Conservation (phyloP, 23 tunicate species). For the Halocynthia aurantium region DNA sequence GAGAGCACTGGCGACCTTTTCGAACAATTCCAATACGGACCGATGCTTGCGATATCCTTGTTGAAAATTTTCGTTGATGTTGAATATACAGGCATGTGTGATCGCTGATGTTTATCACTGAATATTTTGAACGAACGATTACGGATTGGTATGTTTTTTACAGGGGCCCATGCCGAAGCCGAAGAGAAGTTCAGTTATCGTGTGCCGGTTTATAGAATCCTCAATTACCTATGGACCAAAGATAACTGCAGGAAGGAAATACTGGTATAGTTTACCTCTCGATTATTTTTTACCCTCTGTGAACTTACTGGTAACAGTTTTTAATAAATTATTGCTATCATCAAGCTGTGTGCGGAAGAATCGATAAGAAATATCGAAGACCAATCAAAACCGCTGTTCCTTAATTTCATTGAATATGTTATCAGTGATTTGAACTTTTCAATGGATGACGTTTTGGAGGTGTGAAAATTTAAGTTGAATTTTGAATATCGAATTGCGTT, state of each 20-base stretch:
- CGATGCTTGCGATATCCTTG: slow-evolving; percentile 17
- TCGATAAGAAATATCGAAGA: too few species aligned
- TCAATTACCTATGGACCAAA: slow-evolving; percentile 63
- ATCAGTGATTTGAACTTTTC: slow-evolving; percentile 44
- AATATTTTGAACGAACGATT: too few species aligned
- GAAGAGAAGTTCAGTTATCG: slow-evolving; percentile 66
- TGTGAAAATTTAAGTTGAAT: not conserved
- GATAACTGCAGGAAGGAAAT: slow-evolving; percentile 22
- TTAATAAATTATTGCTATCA: too few species aligned
- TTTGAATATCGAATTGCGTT: too few species aligned
- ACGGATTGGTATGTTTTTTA: not conserved
- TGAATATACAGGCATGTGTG: slow-evolving; percentile 17
- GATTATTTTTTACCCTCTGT: too few species aligned
- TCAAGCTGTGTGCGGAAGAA: too few species aligned
- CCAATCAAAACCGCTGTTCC: too few species aligned
- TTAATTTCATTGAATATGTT: slow-evolving; percentile 29
- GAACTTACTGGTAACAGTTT: too few species aligned
- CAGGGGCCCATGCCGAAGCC: slow-evolving; percentile 47
- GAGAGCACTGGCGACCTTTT: not conserved
- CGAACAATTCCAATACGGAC: slow-evolving; percentile 16
- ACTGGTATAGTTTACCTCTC: not conserved
- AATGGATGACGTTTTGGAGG: slow-evolving; percentile 46
- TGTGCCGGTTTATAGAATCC: slow-evolving; percentile 61
- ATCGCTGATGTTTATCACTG: too few species aligned
- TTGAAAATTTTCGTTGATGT: slow-evolving; percentile 53